Base-by-base conservation (phyloP, 2,113 vertebrate genomes). In the Climacteris rufus region DNA sequence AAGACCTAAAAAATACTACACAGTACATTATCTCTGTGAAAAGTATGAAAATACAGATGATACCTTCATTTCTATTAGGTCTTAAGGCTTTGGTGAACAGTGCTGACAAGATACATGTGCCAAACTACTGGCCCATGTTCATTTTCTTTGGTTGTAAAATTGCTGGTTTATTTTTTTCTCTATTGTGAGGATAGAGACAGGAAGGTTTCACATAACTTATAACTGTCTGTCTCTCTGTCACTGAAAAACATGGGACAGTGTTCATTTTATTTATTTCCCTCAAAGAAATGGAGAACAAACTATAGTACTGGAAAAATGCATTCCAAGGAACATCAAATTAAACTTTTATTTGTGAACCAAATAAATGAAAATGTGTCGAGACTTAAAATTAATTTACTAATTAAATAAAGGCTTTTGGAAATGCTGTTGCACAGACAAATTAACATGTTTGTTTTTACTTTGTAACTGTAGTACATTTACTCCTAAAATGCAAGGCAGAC, bases 401-500 rank as follows among this genome's bases (percentile, higher is more conserved):
- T 69, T 64, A 0, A 22, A 60, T 45, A 69, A n/a, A 75, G 27
- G 33, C 24, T 94, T 90, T 92, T 84, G 93, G 44, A 92, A 88
- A 63, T 92, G 76, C 39, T 63, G 13, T 93, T 94, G 16, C 74
- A 64, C 80, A 96, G 86, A 61, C 57, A 81, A 98, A 97, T 98
- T 97, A 96, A 96, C 96, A 31, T 97, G 80, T 98, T 98, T 98
- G 96, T 98, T 98, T 98, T 98, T 98, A 96, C 96, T 98, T 98
- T 97, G 93, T 97, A 98, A 97, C 97, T 98, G 96, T 98, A 98
- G 98, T 98, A 98, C 98, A 90, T 98, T 98, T 98, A 98, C 98
- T 97, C 97, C 98, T 96, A 98, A 98, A 98, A 98, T 98, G 98
- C 98, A 97, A 98, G 98, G 99, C 97, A 98, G 99, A 97, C 98